Evolutionary conservation across 2,888 invertebrate species (phyloP), one percentile per base, ranked within the genome.

Genomic region (Zygaena filipendulae): DNA sequence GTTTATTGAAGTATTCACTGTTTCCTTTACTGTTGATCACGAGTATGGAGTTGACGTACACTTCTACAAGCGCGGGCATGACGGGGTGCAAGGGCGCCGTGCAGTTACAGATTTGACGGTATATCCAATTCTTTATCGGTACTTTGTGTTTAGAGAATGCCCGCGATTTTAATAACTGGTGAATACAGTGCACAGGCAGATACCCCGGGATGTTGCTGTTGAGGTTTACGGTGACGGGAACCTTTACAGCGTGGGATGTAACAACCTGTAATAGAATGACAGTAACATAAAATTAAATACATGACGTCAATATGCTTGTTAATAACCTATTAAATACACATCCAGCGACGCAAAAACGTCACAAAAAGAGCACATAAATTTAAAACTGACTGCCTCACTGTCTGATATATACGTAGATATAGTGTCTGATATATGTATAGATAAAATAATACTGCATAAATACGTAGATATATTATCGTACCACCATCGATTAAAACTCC

Each of bases 91-190:
- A 67, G 0, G 97, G 97, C n/a, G 91, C 86, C 1, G 87, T 86
- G 42, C 93, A 91, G 42, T 87, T 87, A 52, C 94, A 92, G 31
- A 97, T 91, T 75, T 98, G 97, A 42, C 87, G 86, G 52, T 95
- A 97, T 40, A 97, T 97, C 97, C 97, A 97, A 49, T 89, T 92
- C 70, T 95, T 96, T 4, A 97, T 96, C 0, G 95, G 93, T 1
- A 97, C 96, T 64, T 94, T 92, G 59, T 97, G 94, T 60, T 97
- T 97, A 0, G 95, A 92, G 60, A 97, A 97, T 1, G 95, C 94
- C 39, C 97, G 81, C 4, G 94, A 95, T 60, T 96, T 96, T 8
- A 98, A 75, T 23, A 97, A 74, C 57, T 97, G 97, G 56, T 97
- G 95, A 43, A 97, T 95, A 59, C 97, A 97, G 63, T 97, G 97